phyloP scores from a whole-genome alignment of 1,140 invertebrate species.

The Bombus waltoni region DNA sequence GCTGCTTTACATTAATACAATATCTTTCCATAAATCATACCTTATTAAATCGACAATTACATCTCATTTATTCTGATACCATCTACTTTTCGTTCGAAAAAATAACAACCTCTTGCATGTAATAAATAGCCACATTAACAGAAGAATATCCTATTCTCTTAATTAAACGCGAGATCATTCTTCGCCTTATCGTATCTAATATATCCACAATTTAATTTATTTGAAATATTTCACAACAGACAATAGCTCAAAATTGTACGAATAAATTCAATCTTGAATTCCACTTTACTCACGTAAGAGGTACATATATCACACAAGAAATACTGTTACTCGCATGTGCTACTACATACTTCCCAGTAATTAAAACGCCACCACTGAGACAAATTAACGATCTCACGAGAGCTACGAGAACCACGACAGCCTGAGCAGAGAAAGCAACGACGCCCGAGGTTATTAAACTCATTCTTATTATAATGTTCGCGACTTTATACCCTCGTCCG shows the following conservation, averaged over 20 bases:
- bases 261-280: neutral
- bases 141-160: neutral
- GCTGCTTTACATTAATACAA: neutral
- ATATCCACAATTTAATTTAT: neutral
- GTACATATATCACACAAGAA: neutral
- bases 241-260: neutral
- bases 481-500: neutral
- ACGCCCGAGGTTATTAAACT: conserved; percentile 42
- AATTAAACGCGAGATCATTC: neutral
- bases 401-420: neutral
- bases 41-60: neutral
- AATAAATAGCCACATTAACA: neutral
- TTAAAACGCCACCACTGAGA: neutral
- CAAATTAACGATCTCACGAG: conserved; percentile 11
- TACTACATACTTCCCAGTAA: neutral
- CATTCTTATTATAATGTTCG: conserved; percentile 4
- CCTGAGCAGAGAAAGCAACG: conserved; percentile 10
- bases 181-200: neutral
- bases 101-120: neutral
- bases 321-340: too few species aligned
- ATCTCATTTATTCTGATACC: neutral
- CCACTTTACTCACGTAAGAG: neutral
- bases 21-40: neutral
- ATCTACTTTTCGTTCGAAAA: neutral
- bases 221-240: neutral